phyloP scores from a whole-genome alignment of 2,888 invertebrate genomes.

The Orthosia gracilis region DNA sequence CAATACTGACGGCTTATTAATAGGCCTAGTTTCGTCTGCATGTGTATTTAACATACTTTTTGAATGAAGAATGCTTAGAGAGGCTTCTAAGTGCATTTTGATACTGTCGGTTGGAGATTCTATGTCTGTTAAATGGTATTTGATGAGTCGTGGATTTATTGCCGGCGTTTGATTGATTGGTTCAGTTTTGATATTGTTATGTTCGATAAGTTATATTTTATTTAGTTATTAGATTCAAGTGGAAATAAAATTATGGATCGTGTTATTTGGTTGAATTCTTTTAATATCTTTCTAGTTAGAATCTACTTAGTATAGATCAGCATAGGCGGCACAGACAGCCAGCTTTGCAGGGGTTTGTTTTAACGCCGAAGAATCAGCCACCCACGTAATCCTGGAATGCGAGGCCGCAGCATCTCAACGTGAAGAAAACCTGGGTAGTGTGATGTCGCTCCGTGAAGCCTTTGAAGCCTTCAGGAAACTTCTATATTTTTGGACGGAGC shows the following conservation, averaged over 20 bases:
- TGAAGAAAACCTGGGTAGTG: too few species aligned
- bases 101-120: constrained; percentile 24
- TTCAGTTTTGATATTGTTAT: neutral
- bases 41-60: constrained; percentile 44
- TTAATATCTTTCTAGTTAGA: too few species aligned
- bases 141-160: constrained; percentile 47
- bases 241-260: neutral
- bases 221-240: neutral
- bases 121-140: constrained; percentile 37
- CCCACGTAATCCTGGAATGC: too few species aligned
- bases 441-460: too few species aligned
- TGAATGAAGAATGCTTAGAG: constrained; percentile 46
- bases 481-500: too few species aligned
- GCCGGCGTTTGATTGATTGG: constrained; percentile 32
- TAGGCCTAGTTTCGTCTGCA: constrained; percentile 63
- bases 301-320: too few species aligned
- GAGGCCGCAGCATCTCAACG: too few species aligned
- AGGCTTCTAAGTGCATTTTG: constrained; percentile 30
- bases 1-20: constrained; percentile 83
- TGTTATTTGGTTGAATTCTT: neutral
- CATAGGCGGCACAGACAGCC: too few species aligned
- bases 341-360: too few species aligned
- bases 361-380: too few species aligned
- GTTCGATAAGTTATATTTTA: neutral
- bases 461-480: too few species aligned